Evolutionary conservation across 2,888 invertebrate genomes (phyloP).

Genomic region (Trichopoda pennipes): DNA sequence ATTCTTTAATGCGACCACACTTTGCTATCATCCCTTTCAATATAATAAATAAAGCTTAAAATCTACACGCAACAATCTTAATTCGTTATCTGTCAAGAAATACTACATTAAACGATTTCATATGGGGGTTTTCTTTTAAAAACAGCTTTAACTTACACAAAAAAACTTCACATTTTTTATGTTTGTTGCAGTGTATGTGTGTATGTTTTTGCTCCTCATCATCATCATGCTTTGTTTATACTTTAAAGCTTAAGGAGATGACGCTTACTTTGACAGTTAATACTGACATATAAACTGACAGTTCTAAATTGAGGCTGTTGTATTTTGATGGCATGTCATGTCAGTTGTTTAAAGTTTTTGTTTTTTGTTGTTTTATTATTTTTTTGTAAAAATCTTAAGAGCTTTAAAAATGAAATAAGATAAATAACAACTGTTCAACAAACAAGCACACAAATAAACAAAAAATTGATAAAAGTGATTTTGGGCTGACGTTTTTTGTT

Average conservation of each 20-base stretch:
- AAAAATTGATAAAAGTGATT: background rate
- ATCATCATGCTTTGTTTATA: conserved; percentile 51
- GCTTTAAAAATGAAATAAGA: conserved; percentile 59
- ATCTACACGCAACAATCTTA: conserved; percentile 53
- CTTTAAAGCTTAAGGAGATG: conserved; percentile 68
- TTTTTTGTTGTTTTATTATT: background rate
- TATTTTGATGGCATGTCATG: conserved; percentile 71
- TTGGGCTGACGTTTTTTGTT: conserved; percentile 26
- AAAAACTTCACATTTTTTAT: conserved; percentile 32
- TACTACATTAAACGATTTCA: conserved; percentile 36
- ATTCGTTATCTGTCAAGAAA: conserved; percentile 46
- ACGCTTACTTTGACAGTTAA: conserved; percentile 76
- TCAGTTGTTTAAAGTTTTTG: conserved; percentile 65
- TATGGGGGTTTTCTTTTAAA: conserved; percentile 35
- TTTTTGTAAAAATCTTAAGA: conserved; percentile 49
- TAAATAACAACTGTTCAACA: conserved; percentile 34
- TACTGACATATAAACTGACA: conserved; percentile 80
- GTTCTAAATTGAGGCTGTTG: conserved; percentile 78
- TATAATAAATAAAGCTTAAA: conserved; percentile 52
- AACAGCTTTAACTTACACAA: conserved; percentile 11
- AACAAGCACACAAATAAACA: background rate
- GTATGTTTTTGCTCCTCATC: conserved; percentile 3
- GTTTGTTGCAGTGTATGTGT: background rate
- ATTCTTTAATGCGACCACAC: conserved; percentile 22
- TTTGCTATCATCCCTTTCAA: conserved; percentile 17